phyloP scores from a whole-genome alignment of 2,888 invertebrate species.

The Chymomyza caudatula region DNA sequence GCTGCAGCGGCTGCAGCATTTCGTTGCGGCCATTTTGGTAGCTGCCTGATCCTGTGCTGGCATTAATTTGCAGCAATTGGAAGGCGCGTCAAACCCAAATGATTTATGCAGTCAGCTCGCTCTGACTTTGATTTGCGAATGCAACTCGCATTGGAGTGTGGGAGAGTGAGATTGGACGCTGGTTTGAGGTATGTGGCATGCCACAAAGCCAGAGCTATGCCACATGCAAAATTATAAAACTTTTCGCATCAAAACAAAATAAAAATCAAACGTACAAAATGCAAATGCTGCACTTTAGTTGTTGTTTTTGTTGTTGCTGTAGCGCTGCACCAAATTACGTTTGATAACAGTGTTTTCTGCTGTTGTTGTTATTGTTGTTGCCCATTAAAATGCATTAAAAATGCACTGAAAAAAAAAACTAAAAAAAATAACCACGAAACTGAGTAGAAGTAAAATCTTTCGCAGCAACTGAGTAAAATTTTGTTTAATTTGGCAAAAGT shows the following conservation, averaged over 20 bases:
- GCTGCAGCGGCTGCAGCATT: slow-evolving; percentile 22
- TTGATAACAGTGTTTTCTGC: slow-evolving; percentile 31
- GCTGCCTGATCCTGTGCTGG: slow-evolving; percentile 22
- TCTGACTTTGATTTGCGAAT: slow-evolving; percentile 2
- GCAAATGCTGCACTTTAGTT: neutral
- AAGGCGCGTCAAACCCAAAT: slow-evolving; percentile 21
- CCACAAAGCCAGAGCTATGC: neutral
- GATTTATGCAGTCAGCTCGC: slow-evolving; percentile 48
- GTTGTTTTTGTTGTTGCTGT: neutral
- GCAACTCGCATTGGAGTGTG: neutral
- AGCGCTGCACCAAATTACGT: slow-evolving; percentile 46
- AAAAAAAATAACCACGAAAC: slow-evolving; percentile 7
- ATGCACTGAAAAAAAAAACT: slow-evolving; percentile 30
- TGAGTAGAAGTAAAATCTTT: neutral
- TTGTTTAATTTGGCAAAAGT: neutral
- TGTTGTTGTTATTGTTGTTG: neutral
- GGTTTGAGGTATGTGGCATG: neutral
- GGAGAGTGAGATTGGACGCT: neutral
- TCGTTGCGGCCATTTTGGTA: slow-evolving; percentile 17
- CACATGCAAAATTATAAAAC: slow-evolving; percentile 16
- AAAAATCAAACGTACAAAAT: neutral
- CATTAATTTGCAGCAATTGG: slow-evolving; percentile 50
- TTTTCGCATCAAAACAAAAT: slow-evolving; percentile 23
- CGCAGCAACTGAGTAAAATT: neutral
- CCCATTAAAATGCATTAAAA: slow-evolving; percentile 57